phyloP scores from a whole-genome alignment of 2,888 invertebrate genomes.

The Psococerastis gibbosa region DNA sequence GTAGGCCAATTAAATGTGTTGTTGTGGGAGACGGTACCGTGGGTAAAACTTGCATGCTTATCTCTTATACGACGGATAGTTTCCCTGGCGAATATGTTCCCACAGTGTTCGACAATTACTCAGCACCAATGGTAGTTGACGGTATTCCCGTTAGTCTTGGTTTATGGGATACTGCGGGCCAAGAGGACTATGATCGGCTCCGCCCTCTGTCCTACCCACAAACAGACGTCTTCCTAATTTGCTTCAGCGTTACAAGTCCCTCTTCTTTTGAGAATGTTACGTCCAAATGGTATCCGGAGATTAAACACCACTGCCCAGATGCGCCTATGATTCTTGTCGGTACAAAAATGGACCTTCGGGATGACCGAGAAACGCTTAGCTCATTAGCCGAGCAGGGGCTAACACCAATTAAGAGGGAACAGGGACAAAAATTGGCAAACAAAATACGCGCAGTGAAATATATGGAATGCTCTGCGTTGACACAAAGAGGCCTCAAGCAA shows the following conservation, averaged over 20 bases:
- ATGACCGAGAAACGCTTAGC: constrained; percentile 89
- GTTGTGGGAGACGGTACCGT: constrained; percentile 87
- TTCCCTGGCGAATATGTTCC: constrained; percentile 91
- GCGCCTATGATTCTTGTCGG: constrained; percentile 97
- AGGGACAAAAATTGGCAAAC: constrained; percentile 94
- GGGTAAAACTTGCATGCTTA: constrained; percentile 86
- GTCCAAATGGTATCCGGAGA: constrained; percentile 99
- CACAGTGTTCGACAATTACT: constrained; percentile 96
- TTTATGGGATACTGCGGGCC: constrained; percentile 96
- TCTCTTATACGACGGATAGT: constrained; percentile 82
- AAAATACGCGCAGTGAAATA: constrained; percentile 98
- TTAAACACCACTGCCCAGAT: constrained; percentile 98
- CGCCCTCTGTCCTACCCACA: constrained; percentile 91
- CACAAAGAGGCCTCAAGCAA: constrained; percentile 93
- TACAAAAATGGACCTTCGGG: constrained; percentile 96
- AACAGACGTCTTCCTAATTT: constrained; percentile 98
- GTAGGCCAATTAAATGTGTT: constrained; percentile 81
- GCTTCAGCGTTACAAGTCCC: constrained; percentile 97
- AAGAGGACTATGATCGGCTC: constrained; percentile 92
- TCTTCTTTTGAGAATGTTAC: constrained; percentile 99
- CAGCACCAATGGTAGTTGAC: constrained; percentile 96
- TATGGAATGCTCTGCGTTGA: constrained; percentile 98
- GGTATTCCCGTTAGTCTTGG: constrained; percentile 92
- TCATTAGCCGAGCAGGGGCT: constrained; percentile 83
- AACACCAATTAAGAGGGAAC: constrained; percentile 90